These are phyloP conservation scores for Odontocolon sp. DNA, from an alignment of 2,888 invertebrate genomes.

Conservation along the genomic window DNA sequence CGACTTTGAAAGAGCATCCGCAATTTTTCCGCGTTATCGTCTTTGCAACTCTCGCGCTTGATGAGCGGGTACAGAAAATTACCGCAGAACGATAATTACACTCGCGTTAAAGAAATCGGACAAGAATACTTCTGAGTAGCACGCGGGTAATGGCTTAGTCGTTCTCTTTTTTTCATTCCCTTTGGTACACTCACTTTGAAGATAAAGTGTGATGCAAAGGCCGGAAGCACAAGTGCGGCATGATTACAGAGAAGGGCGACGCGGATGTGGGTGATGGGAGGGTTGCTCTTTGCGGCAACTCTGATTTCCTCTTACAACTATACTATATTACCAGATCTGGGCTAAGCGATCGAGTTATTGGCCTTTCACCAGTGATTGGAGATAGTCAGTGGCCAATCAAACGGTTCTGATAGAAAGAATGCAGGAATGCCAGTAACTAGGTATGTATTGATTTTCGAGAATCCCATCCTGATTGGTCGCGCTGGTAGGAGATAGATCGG, in stretches of 20 bases:
- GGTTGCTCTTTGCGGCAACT: slow-evolving; percentile 34
- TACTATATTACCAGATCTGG: slow-evolving; percentile 1
- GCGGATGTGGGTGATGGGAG: slow-evolving; percentile 42
- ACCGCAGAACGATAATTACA: slow-evolving; percentile 60
- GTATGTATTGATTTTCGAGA: slow-evolving; percentile 1
- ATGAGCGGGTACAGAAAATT: slow-evolving; percentile 52
- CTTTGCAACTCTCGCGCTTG: slow-evolving; percentile 33
- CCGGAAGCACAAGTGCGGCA: slow-evolving; percentile 66
- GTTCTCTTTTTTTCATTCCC: slow-evolving; percentile 38
- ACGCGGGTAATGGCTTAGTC: slow-evolving; percentile 47
- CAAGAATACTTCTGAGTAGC: slow-evolving; percentile 21
- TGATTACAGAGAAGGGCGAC: slow-evolving; percentile 67
- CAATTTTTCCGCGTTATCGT: slow-evolving; percentile 48
- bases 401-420: too few relatives aligned
- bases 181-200: too few relatives aligned
- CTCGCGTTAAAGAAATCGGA: slow-evolving; percentile 58
- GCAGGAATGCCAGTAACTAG: background rate
- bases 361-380: too few relatives aligned
- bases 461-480: slow-evolving; percentile 26
- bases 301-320: slow-evolving; percentile 35
- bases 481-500: slow-evolving; percentile 37
- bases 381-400: too few relatives aligned
- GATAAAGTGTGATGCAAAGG: slow-evolving; percentile 67
- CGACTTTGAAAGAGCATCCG: slow-evolving; percentile 52
- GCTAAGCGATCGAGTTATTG: too few relatives aligned